Base-by-base conservation (phyloP, 2,797 vertebrate species). In the Catostomus latipinnis region DNA sequence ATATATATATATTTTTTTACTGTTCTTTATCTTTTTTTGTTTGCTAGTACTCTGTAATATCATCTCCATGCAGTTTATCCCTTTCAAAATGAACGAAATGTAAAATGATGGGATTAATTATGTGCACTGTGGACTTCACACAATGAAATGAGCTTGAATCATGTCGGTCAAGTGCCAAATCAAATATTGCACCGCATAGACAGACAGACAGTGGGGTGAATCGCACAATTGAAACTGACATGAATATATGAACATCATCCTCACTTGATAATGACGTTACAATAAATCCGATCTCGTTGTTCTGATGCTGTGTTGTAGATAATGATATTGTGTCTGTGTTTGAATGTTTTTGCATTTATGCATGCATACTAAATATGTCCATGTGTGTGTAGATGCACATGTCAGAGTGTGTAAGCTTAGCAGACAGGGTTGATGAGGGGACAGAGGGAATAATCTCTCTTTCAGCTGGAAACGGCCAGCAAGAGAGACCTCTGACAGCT, bases 341-440 rank as follows among this genome's bases (percentile, higher is more conserved):
- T 60, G 52, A 13, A 45, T 56, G 9, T 53, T 53, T 56, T 14
- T 65, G 45, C 52, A 10, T 9, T 16, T 11, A 18, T 60, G 53
- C 53, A 54, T 54, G 11, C 22, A 22, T 22, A 22, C 22, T 13
- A 5, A 5, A 54, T 54, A 1, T 53, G 50, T 48, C 14, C 22
- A 11, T 46, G 43, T 68, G 45, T 45, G 56, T 81, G 18, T 78
- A 45, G 13, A 10, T 68, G 75, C 16, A n/a, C 45, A 45, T 76
- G 75, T 76, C 22, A 22, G 45, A 34, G 60, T 68, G 43, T 80
- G 68, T 57, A 18, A 60, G 49, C 9, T 56, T 66, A 48, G 10
- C 79, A 82, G 87, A 76, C 79, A 73, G 86, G 91, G 92, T 93
- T 89, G 89, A 74, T 78, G 83, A 66, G 88, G 90, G 91, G 91